phyloP scores from a whole-genome alignment of 2,797 vertebrate species.

The Chaetodon trifasciatus region DNA sequence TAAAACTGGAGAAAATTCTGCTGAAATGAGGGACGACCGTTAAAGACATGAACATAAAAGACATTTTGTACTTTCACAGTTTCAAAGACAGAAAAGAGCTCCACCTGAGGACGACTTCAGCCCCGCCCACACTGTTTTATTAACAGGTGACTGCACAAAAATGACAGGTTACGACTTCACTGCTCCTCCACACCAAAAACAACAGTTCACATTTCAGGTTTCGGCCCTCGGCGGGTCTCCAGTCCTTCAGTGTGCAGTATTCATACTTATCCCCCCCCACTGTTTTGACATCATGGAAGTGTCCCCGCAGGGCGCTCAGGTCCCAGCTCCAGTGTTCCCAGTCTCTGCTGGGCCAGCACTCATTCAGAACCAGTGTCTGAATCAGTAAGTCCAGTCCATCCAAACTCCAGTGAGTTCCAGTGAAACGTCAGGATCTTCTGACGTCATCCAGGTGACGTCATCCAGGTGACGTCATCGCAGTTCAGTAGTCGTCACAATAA shows the following conservation, averaged over 20 bases:
- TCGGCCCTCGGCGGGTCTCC: conserved; percentile 6
- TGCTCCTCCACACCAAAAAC: conserved; percentile 16
- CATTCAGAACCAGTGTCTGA: not conserved
- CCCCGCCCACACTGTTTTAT: conserved; percentile 60
- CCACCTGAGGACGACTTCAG: not conserved
- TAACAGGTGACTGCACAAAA: conserved; percentile 57
- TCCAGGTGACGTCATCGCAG: not conserved
- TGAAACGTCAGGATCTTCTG: conserved; percentile 4
- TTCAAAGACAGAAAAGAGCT: not conserved
- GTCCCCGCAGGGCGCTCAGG: conserved; percentile 19
- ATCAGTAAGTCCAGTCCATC: not conserved
- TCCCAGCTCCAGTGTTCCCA: conserved; percentile 30
- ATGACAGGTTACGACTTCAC: conserved; percentile 4
- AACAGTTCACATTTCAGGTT: not conserved
- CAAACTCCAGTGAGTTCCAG: conserved; percentile 18
- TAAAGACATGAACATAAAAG: too few species aligned
- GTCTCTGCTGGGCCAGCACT: conserved; percentile 31
- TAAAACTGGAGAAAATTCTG: too few species aligned
- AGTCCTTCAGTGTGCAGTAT: conserved; percentile 28
- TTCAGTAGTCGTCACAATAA: conserved; percentile 38
- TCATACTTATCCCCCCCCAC: not conserved
- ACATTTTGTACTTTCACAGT: too few species aligned
- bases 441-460: not conserved
- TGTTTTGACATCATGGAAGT: conserved; percentile 67
- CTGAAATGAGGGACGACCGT: too few species aligned